Base-by-base conservation (phyloP, 37 sponge, comb jelly and placozoan species). In the Amphimedon queenslandica region DNA sequence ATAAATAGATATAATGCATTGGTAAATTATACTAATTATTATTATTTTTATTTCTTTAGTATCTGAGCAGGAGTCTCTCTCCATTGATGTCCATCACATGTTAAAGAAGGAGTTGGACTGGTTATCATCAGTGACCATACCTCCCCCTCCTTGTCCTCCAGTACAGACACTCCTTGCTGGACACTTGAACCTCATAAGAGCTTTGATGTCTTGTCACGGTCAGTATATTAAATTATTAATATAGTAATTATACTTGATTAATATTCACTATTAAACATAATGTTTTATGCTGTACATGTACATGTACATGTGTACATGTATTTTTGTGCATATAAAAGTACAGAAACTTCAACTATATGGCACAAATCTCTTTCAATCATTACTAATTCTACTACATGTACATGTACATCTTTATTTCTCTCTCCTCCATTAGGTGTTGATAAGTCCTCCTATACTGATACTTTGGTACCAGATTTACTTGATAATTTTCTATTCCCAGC, bases 401-500 rank as follows among this genome's bases (percentile, higher is more conserved):
- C n/a, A n/a, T n/a, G n/a, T n/a, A n/a, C n/a, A n/a, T n/a, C n/a
- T n/a, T n/a, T n/a, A n/a, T n/a, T n/a, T n/a, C n/a, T n/a, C n/a
- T n/a, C n/a, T n/a, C n/a, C n/a, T n/a, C n/a, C n/a, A n/a, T n/a
- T n/a, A 47, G 53, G 88, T 77, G 41, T 76, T 69, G 82, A 51
- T 58, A 56, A 38, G 34, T 4, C 6, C 4, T 10, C 63, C 4
- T 8, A 53, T 13, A 55, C 13, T 25, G 37, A 55, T 18, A 79
- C 80, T 28, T 77, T 96, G 0, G 66, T 75, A 31, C 64, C 40
- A 28, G 57, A 77, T 5, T 78, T 96, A 11, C 39, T 96, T 1
- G 76, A 73, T 28, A 58, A 78, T 47, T 93, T 93, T 79, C 83
- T 96, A 40, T 96, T 96, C 55, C 90, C 97, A 24, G 97, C 97